phyloP scores from a whole-genome alignment of 2,797 vertebrate species.

The Loris lydekkerianus region DNA sequence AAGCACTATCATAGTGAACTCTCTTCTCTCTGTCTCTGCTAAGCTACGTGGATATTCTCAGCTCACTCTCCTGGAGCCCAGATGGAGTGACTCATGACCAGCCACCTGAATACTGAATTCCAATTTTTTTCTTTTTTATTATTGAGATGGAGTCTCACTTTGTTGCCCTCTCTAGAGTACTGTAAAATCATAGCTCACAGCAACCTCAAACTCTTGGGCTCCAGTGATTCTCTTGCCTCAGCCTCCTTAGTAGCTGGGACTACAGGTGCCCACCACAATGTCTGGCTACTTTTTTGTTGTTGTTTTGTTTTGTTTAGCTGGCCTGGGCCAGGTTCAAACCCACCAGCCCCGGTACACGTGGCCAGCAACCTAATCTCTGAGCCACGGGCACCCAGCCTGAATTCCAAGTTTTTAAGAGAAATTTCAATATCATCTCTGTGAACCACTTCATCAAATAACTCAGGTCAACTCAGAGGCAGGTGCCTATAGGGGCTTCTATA shows the following conservation, averaged over 20 bases:
- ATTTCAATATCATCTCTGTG: background rate
- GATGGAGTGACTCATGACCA: background rate
- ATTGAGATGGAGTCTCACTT: no score
- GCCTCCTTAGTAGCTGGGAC: no score
- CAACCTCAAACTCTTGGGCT: no score
- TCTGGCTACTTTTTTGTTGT: no score
- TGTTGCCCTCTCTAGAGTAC: no score
- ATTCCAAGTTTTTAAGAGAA: conserved; percentile 35
- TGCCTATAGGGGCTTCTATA: background rate
- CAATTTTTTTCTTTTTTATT: background rate
- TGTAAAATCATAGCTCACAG: no score
- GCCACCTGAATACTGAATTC: background rate
- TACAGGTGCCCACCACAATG: no score
- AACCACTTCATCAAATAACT: background rate
- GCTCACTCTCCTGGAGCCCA: background rate
- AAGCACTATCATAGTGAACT: background rate
- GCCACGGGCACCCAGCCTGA: background rate
- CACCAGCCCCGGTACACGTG: no score
- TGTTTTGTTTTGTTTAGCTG: no score
- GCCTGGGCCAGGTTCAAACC: no score
- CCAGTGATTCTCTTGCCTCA: no score
- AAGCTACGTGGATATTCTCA: background rate
- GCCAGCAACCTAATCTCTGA: no score
- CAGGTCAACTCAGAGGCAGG: background rate
- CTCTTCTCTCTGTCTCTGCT: background rate